phyloP scores from a whole-genome alignment of 2,888 invertebrate species.

The Octonoba sinensis region DNA sequence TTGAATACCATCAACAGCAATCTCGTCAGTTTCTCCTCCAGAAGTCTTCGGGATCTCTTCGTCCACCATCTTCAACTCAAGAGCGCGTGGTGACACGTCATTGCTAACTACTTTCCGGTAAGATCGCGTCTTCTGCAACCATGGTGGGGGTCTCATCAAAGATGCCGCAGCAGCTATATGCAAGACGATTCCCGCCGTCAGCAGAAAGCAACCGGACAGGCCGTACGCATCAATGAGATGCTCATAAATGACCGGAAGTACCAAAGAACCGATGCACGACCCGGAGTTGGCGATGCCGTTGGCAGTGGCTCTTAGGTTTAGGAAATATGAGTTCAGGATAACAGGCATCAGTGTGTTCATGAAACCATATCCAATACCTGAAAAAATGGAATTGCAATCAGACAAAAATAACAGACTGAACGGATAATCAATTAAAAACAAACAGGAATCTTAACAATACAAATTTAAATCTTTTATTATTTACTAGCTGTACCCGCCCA shows the following conservation, averaged over 20 bases:
- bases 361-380: slow-evolving; percentile 65
- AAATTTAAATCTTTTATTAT: no score
- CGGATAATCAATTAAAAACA: no score
- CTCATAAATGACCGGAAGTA: slow-evolving; percentile 61
- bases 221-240: slow-evolving; percentile 54
- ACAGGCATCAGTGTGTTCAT: slow-evolving; percentile 63
- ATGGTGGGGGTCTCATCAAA: slow-evolving; percentile 39
- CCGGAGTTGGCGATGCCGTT: slow-evolving; percentile 66
- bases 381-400: background rate
- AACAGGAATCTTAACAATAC: no score
- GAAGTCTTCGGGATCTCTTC: no score
- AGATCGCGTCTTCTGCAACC: slow-evolving; percentile 1
- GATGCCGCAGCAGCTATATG: slow-evolving; percentile 37
- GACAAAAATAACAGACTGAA: no score
- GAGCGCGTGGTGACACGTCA: no score
- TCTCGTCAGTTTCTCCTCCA: background rate
- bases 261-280: slow-evolving; percentile 65
- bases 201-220: slow-evolving; percentile 62
- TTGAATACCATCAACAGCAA: background rate
- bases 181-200: slow-evolving; percentile 62
- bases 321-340: slow-evolving; percentile 66
- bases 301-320: slow-evolving; percentile 62
- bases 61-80: no score
- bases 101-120: background rate
- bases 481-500: no score